Base-by-base conservation (phyloP, 92 coral and sea anemone genomes). In the Galaxea fascicularis region DNA sequence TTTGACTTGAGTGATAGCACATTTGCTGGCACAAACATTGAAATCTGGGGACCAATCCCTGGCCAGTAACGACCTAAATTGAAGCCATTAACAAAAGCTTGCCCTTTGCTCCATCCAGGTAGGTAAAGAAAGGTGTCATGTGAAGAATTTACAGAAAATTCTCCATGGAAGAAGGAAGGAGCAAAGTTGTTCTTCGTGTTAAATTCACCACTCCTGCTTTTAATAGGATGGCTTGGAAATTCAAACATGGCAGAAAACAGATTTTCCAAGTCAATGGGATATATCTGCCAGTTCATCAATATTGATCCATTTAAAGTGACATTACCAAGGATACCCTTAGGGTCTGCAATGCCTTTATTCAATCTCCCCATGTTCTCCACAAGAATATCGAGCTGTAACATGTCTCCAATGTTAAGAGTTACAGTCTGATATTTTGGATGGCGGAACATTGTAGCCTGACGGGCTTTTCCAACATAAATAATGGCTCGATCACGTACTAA, bases 31-130 rank as follows among this genome's bases (percentile, higher is more conserved):
- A 96, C 92, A 89, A 87, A 96, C 72, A 95, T 28, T 22, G 93
- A 92, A 76, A 92, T 74, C 73, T 96, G 98, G 22, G 98, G 98
- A 27, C 98, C 98, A 53, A 69, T 92, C 4, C 71, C 86, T n/a
- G 98, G 98, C 98, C 98, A 96, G 83, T 96, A 96, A 15, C 98
- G 91, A 15, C 98, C 98, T 13, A 95, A 78, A 77, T 95, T 94
- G 58, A 93, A 78, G 8, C 95, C 95, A 86, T 95, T 95, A 21
- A 95, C 87, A 78, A 91, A 95, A 13, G 87, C 98, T 35, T 94
- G 95, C 12, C 98, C 98, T 87, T 95, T 95, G 52, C 49, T 70
- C 98, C 98, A 95, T 56, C 95, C 91, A 65, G 94, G 90, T 4
- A 95, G 90, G 56, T 87, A 88, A 49, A 95, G 94, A 85, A 87